A percentile compares a stretch with the other conserved stretches of the same genome.
Conservation (phyloP, 2,888 invertebrate genomes). For the Noctuana brunneofusca region DNA sequence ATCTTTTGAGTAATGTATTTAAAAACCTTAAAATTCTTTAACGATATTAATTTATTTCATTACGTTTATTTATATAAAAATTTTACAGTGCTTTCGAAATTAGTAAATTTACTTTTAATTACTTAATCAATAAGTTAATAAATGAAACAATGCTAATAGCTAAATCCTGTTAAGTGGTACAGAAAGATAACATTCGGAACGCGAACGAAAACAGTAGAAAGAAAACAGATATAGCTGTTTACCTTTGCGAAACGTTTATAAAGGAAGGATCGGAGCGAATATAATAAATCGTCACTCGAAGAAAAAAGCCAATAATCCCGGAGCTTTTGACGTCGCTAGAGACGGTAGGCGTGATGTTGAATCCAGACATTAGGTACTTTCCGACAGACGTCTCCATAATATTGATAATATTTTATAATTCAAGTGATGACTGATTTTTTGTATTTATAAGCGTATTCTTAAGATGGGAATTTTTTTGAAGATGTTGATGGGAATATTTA, state of each 20-base stretch:
- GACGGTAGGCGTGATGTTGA: too few species aligned
- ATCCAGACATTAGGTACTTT: too few species aligned
- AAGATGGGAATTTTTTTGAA: background rate
- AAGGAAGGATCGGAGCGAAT: conserved; percentile 11
- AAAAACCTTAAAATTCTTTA: too few species aligned
- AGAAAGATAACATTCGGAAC: conserved; percentile 36
- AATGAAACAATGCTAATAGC: conserved; percentile 37
- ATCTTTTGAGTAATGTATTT: too few species aligned
- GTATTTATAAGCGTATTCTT: background rate
- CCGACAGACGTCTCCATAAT: too few species aligned
- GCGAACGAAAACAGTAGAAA: conserved; percentile 20
- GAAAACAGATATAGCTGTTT: conserved; percentile 23
- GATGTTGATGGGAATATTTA: background rate
- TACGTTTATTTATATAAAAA: too few species aligned
- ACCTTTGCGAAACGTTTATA: conserved; percentile 21
- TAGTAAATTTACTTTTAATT: too few species aligned
- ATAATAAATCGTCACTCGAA: conserved; percentile 21
- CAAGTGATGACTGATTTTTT: background rate
- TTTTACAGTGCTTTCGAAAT: too few species aligned
- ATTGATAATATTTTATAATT: background rate
- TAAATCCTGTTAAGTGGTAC: conserved; percentile 38
- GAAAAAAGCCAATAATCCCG: conserved; percentile 18
- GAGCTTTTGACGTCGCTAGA: conserved; percentile 1
- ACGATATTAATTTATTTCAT: too few species aligned
- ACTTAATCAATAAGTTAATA: too few species aligned